Conservation (phyloP, 2,888 invertebrate species). For the Laothoe populi region DNA sequence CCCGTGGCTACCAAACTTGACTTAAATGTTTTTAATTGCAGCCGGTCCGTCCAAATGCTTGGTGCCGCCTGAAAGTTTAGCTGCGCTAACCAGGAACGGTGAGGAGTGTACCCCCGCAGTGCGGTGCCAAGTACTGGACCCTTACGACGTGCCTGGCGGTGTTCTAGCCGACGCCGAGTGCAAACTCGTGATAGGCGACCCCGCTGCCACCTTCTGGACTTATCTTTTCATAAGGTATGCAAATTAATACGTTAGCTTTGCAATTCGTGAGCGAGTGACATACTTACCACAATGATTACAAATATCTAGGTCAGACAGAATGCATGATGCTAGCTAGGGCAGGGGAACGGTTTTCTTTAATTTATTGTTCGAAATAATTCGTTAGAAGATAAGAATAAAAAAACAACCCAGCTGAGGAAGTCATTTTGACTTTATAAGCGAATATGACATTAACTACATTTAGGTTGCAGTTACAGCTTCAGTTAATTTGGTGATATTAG, state of each 20-base stretch:
- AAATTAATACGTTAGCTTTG: not conserved
- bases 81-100: slow-evolving; percentile 59
- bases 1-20: no score
- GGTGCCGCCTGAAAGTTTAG: slow-evolving; percentile 82
- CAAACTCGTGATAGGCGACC: slow-evolving; percentile 85
- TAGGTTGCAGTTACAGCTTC: no score
- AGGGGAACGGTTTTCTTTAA: no score
- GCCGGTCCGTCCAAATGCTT: slow-evolving; percentile 82
- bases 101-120: slow-evolving; percentile 87
- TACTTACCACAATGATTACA: no score
- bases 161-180: slow-evolving; percentile 89
- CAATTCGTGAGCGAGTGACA: no score
- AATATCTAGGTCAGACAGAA: no score
- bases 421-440: no score
- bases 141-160: slow-evolving; percentile 87
- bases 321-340: no score
- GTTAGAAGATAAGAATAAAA: no score
- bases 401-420: no score
- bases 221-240: slow-evolving; percentile 86
- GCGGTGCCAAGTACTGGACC: slow-evolving; percentile 89
- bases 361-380: no score
- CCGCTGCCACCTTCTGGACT: slow-evolving; percentile 87
- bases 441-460: no score
- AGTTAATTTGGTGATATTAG: not conserved
- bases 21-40: slow-evolving; percentile 37